Evolutionary conservation across 2,113 vertebrate species (phyloP).

Genomic region (Agapornis roseicollis): DNA sequence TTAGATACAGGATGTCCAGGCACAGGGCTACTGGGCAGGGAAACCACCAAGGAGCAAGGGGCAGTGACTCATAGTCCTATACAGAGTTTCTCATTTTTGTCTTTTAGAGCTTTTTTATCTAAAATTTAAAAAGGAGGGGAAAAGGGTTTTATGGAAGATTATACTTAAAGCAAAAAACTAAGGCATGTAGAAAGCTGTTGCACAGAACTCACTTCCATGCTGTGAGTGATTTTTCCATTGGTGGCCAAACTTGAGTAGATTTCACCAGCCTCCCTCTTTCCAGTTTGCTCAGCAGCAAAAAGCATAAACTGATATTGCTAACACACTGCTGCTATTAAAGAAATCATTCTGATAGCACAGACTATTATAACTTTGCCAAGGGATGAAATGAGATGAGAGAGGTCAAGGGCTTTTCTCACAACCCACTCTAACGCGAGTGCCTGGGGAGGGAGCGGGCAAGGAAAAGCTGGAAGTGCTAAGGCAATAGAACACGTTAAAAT

Average conservation of each 20-base stretch:
- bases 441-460: neutral
- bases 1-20: neutral
- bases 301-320: neutral
- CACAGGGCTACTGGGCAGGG: neutral
- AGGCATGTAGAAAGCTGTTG: neutral
- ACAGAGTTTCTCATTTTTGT: neutral
- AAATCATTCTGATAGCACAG: neutral
- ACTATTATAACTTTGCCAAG: neutral
- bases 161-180: neutral
- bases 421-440: neutral
- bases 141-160: neutral
- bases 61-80: neutral
- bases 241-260: neutral
- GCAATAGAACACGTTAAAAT: neutral
- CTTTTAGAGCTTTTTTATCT: neutral
- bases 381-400: neutral
- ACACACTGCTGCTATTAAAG: neutral
- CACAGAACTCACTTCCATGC: neutral
- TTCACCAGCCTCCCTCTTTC: neutral
- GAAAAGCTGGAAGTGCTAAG: neutral
- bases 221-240: neutral
- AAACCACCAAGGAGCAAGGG: neutral
- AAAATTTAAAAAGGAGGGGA: neutral
- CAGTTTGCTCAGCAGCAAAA: neutral
- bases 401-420: constrained; percentile 8